Conservation (phyloP, 2,113 vertebrate genomes). For the Paratilapia polleni region DNA sequence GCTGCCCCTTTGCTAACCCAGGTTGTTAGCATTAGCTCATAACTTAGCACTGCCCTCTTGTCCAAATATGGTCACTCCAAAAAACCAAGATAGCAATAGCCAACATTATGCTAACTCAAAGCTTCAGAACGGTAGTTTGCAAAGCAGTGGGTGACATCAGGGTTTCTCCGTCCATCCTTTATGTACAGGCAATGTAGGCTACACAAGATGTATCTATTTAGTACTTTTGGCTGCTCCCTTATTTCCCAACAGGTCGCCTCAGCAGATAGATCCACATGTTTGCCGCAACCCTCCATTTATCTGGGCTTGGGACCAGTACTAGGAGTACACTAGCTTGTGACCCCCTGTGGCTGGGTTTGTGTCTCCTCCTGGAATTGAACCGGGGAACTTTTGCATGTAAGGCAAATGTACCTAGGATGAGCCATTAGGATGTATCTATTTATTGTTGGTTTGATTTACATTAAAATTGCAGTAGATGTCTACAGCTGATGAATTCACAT, state of each 20-base stretch:
- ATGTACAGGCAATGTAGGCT: not conserved
- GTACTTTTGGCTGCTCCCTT: not conserved
- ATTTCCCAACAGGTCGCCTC: not conserved
- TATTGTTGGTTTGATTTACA: not conserved
- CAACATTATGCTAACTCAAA: not conserved
- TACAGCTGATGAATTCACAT: not conserved
- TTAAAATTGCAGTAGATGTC: not conserved
- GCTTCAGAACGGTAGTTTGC: not conserved
- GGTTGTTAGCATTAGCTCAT: not conserved
- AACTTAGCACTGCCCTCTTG: not conserved
- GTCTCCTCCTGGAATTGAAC: too few species aligned
- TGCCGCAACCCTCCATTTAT: too few species aligned
- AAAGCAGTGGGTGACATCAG: not conserved
- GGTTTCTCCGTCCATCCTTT: not conserved
- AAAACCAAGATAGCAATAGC: not conserved
- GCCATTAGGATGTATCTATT: too few species aligned
- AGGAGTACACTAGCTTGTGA: too few species aligned
- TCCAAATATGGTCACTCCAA: not conserved
- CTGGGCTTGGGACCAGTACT: too few species aligned
- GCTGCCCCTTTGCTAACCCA: not conserved
- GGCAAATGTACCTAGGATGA: too few species aligned
- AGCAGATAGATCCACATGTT: too few species aligned
- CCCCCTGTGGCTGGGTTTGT: too few species aligned
- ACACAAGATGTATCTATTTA: not conserved
- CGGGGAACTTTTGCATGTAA: too few species aligned